Evolutionary conservation across 2,797 vertebrate species (phyloP), one percentile per base, ranked within the genome.

Genomic region (Sebastes cheni): DNA sequence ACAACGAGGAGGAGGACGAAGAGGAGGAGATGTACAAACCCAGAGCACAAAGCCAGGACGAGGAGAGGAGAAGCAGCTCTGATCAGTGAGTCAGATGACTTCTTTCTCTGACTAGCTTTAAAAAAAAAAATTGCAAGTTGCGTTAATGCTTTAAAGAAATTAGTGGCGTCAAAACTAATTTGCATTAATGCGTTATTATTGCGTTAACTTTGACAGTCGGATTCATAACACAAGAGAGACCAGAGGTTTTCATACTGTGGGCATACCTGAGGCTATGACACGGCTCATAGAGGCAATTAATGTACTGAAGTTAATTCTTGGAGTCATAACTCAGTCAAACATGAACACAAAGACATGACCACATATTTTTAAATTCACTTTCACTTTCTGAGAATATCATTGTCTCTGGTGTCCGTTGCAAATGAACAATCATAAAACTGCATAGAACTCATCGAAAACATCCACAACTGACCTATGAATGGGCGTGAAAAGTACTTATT

Each of bases 1-100:
- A 96, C 87, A 93, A 95, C 1, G 96, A 96, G 12, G 96, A 96
- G 79, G 95, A 96, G 25, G 61, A 62, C 8, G 94, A 96, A 14
- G 70, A 61, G 9, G 94, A 95, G 11, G 94, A 96, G 77, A 87
- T 94, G 81, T 96, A 95, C 69, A 95, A 94, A 85, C 88, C 83
- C 30, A 93, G 80, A 84, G 79, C 73, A 16, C 90, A 80, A 67
- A 83, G 59, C 10, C 91, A 93, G 84, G 93, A 93, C 52, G 92
- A 93, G 66, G 90, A 95, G 36, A 25, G 36, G 82, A 86, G 74
- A 62, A 88, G 39, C 59, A 80, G 72, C 56, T 82, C 56, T 27
- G 94, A 96, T 67, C 94, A 92, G 96, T 96, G 89, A 95, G 96
- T 96, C 42, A 11, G 2, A 67, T 2, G 8, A 68, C 36, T 27